Conservation (phyloP, 2,888 invertebrate species). For the Stenichneumon culpator region DNA sequence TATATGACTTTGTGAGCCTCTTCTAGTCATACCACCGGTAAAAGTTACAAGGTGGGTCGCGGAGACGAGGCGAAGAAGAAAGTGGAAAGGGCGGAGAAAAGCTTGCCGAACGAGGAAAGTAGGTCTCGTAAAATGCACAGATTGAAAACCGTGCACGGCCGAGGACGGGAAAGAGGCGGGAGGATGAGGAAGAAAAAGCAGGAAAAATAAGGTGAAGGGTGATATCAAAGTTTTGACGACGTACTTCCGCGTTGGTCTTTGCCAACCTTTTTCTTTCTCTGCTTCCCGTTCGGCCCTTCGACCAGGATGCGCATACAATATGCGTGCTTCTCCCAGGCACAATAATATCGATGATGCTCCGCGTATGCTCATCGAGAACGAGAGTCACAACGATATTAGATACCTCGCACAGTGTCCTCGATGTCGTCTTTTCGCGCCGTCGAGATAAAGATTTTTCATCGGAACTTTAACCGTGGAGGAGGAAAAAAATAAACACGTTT, state of each 20-base stretch:
- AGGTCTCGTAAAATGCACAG: conserved; percentile 61
- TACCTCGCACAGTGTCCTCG: conserved; percentile 27
- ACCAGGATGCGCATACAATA: background rate
- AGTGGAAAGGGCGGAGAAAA: conserved; percentile 53
- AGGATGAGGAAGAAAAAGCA: conserved; percentile 41
- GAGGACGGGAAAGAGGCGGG: conserved; percentile 41
- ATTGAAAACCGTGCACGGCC: conserved; percentile 61
- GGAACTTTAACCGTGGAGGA: background rate
- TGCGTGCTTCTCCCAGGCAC: conserved; percentile 4
- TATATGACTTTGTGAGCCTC: conserved; percentile 31
- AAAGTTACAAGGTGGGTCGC: conserved; percentile 47
- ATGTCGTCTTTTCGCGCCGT: conserved; percentile 16
- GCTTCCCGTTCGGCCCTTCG: conserved; percentile 19
- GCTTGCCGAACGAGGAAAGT: conserved; percentile 61
- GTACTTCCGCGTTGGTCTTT: conserved; percentile 50
- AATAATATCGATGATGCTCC: conserved; percentile 14
- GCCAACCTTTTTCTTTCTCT: conserved; percentile 32
- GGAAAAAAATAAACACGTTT: conserved; percentile 21
- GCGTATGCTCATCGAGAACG: background rate
- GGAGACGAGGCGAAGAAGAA: conserved; percentile 43
- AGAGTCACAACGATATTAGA: conserved; percentile 18
- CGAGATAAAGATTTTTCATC: conserved; percentile 46
- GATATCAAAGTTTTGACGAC: conserved; percentile 63
- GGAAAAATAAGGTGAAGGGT: conserved; percentile 14
- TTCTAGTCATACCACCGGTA: conserved; percentile 13